Evolutionary conservation across 2,797 vertebrate species (phyloP), one percentile per base, ranked within the genome.

Genomic region (Manis javanica): DNA sequence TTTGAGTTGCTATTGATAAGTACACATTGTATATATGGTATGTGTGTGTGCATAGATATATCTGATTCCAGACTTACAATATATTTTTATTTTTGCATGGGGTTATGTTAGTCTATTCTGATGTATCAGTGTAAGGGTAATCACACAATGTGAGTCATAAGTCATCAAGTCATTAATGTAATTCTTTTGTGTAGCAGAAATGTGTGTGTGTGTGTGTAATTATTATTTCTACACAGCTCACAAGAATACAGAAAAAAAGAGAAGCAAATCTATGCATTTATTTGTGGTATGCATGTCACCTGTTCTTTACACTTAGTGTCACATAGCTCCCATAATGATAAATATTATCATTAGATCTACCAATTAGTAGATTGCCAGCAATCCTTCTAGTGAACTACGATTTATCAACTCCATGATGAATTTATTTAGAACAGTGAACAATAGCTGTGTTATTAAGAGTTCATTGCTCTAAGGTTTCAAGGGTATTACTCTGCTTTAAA

Each of bases 361-460:
- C 34, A 84, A 66, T 74, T 0, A 0, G 21, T 7, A 12, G 4
- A 92, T 86, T 68, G 1, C 49, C 88, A n/a, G n/a, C 23, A 87
- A 26, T 92, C 4, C 46, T 10, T 95, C 61, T 31, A 18, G 0
- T 92, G 57, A 96, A 12, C 26, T 82, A 37, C 12, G 4, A 94
- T 21, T 64, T 77, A 94, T 59, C 68, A 19, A 90, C 57, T 26
- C 59, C 51, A 72, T 37, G 11, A 94, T 21, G 93, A 83, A 89
- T 95, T 93, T 97, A 12, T 92, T 97, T 77, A 68, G 49, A 95
- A 34, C 0, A 0, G 46, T 91, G 34, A 87, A 90, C 21, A 83
- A 81, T 59, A 93, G 13, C 42, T n/a, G 72, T 12, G 0, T 46
- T 96, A 93, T 95, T 93, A 72, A 96, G 91, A 96, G 64, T 37